These are phyloP conservation scores for Torymus auratus DNA, from an alignment of 2,888 invertebrate species.

Conservation along the genomic window DNA sequence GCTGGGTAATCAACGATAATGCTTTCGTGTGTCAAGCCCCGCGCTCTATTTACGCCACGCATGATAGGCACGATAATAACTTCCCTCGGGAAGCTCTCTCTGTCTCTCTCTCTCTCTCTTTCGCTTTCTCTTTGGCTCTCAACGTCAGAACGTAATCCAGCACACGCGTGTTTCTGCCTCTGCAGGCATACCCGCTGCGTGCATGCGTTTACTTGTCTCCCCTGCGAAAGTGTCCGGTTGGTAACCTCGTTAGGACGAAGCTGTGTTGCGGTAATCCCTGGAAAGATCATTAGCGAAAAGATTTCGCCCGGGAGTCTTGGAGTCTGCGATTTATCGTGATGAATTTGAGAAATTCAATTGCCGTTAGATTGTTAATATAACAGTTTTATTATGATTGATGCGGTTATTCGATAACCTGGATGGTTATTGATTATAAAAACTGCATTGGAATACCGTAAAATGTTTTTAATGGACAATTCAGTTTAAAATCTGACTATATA, in stretches of 20 bases:
- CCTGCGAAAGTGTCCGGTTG: neutral
- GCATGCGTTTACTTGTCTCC: neutral
- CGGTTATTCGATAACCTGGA: too few relatives aligned
- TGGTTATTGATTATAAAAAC: too few relatives aligned
- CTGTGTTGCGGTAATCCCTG: neutral
- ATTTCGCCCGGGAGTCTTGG: neutral
- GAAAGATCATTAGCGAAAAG: neutral
- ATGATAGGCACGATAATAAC: slow-evolving; percentile 74
- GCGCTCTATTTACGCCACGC: slow-evolving; percentile 71
- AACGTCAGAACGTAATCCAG: slow-evolving; percentile 58
- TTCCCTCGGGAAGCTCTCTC: slow-evolving; percentile 68
- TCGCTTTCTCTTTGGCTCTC: too few relatives aligned
- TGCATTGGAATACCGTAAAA: too few relatives aligned
- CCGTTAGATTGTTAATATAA: too few relatives aligned
- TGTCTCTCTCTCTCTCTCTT: too few relatives aligned
- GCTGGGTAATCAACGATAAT: slow-evolving; percentile 61
- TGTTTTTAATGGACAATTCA: too few relatives aligned
- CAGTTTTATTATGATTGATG: too few relatives aligned
- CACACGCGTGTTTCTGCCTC: too few relatives aligned
- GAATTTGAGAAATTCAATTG: too few relatives aligned
- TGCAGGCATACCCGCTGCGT: too few relatives aligned
- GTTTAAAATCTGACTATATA: too few relatives aligned
- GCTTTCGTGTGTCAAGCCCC: slow-evolving; percentile 66
- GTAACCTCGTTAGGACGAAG: neutral
- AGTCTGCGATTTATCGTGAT: neutral